phyloP scores from a whole-genome alignment of 2,797 vertebrate species.

The Bryconaethiops microstoma region DNA sequence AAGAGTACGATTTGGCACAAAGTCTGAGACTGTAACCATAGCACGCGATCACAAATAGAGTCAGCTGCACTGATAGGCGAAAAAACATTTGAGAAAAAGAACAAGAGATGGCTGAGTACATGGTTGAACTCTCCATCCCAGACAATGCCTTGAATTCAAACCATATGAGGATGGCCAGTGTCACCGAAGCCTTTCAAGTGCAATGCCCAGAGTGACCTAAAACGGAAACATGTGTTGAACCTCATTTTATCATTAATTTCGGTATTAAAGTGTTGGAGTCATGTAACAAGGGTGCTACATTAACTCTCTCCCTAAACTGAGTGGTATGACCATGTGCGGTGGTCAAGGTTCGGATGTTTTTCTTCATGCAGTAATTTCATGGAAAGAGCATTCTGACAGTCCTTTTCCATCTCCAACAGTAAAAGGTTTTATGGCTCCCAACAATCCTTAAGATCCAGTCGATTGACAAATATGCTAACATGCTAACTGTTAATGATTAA shows the following conservation, averaged over 20 bases:
- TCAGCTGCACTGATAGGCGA: conserved; percentile 66
- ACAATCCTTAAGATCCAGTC: background rate
- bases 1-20: conserved; percentile 63
- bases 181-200: conserved; percentile 7
- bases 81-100: conserved; percentile 30
- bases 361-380: background rate
- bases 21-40: conserved; percentile 66
- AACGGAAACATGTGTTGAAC: conserved; percentile 1
- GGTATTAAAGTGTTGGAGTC: background rate
- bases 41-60: conserved; percentile 67
- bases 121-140: conserved; percentile 37
- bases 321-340: background rate
- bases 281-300: background rate
- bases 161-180: conserved; percentile 28
- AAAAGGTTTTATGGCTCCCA: background rate
- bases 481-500: background rate
- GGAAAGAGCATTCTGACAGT: background rate
- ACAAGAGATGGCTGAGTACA: conserved; percentile 21
- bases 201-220: conserved; percentile 15
- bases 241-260: conserved; percentile 13
- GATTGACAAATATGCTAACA: background rate
- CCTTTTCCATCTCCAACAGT: background rate
- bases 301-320: background rate
- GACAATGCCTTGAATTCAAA: conserved; percentile 47
- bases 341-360: background rate